Conservation (phyloP, 2,113 vertebrate species). For the Plecotus auritus region DNA sequence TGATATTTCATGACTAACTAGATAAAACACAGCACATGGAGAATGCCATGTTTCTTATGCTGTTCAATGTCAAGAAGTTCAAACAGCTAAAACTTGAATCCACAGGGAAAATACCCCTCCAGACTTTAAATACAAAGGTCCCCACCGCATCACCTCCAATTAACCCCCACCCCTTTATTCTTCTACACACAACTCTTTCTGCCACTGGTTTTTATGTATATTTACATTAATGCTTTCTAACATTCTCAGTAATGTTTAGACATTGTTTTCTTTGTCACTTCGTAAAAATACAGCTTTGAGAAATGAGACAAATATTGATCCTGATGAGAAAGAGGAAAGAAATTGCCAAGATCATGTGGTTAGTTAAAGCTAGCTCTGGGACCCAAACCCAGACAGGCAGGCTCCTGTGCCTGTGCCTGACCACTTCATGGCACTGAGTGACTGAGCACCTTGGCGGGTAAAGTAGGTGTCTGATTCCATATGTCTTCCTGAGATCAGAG, state of each 20-base stretch:
- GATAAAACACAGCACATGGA: background rate
- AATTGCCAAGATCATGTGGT: background rate
- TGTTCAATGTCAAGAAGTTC: background rate
- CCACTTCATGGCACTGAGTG: background rate
- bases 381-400: background rate
- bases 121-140: background rate
- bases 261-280: background rate
- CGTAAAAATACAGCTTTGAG: background rate
- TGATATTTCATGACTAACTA: background rate
- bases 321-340: background rate
- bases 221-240: background rate
- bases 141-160: background rate
- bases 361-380: background rate
- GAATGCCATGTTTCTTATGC: background rate
- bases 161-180: background rate
- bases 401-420: rapidly evolving
- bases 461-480: background rate
- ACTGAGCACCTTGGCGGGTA: background rate
- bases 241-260: background rate
- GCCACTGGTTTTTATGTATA: background rate
- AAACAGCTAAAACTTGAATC: background rate
- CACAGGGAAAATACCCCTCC: background rate
- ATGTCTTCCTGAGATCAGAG: background rate
- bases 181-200: background rate
- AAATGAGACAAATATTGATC: background rate